Base-by-base conservation (phyloP, 1,140 invertebrate genomes). In the Heliconius himera region DNA sequence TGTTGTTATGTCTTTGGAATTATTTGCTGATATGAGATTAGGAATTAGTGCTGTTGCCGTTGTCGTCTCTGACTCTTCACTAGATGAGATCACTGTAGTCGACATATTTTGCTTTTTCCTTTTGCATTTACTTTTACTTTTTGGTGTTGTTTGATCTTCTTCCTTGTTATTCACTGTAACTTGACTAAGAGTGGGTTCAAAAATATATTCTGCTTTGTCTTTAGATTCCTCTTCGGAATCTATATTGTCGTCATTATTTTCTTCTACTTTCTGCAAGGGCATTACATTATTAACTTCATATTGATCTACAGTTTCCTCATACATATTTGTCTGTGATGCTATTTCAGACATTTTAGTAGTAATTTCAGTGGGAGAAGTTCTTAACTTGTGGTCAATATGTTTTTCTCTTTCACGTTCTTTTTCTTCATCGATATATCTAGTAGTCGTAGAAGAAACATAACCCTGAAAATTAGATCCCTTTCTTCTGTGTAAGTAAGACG, bases 381-480 rank as follows among this genome's bases (percentile, higher is more conserved):
- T 79, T 20, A 77, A 33, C 26, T 60, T 82, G 77, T 76, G 84
- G 60, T 86, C 85, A 41, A 56, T 75, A 16, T 89, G 84, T 78
- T 82, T 84, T 33, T 84, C 86, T 81, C 76, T 80, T 78, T 82
- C 81, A 66, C 54, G 78, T 49, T 84, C 81, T 72, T 70, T 80
- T 76, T 87, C 80, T 75, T 84, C 83, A 26, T 84, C 81, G n/a
- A 33, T 29, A 26, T 36, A 79, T 78, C 70, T 84, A 26, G 83
- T 78, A 26, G 81, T 87, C 3, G 89, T 88, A 6, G 88, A 83
- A 38, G 87, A 83, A 77, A 86, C 36, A 77, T 94, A 91, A 38
- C 91, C 90, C 78, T 91, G 90, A 81, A 94, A 94, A 82, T 94
- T 94, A 8, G 93, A 93, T 13, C 87, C 89, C 82, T 91, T 91